Base-by-base conservation (phyloP, 2,113 vertebrate genomes). In the Aspidoscelis tigris region DNA sequence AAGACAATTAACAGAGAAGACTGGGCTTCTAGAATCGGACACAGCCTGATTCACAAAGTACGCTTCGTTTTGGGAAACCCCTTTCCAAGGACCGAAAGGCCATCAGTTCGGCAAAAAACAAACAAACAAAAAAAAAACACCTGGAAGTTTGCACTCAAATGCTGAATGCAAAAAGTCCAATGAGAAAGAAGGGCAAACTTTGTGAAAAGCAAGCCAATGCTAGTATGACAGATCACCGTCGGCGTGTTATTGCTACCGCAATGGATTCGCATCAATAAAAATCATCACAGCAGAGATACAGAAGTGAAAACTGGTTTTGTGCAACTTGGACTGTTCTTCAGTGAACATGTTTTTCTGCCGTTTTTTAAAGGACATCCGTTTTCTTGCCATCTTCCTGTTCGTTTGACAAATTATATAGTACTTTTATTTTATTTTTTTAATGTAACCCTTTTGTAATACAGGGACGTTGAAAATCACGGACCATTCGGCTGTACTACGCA, bases 401-500 rank as follows among this genome's bases (percentile, higher is more conserved):
- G 24, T 50, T 14, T 78, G 43, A 76, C 73, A 85, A 80, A 73
- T 50, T 50, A 24, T 26, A 64, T 4, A 39, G 43, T 73, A 50
- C 47, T 70, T 43, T 33, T 33, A 33, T 33, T 33, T 33, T 33
- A 33, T 33, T 33, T 33, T 61, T 79, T 79, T 50, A 78, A 86
- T 86, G 74, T 75, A 20, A 58, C 41, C 83, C 80, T 86, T 66
- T 85, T 83, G 86, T 87, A 71, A 53, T 4, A n/a, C 84, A 76
- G 64, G 84, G 76, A 44, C 41, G 53, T 16, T 83, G 90, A 93
- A 90, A 86, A 50, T 73, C 58, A 65, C 21, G 87, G 43, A 92
- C 82, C 80, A 4, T 90, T 87, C 88, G 85, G 87, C 88, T 82
- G 81, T 88, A 91, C 89, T 82, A 33, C 47, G 50, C 22, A 69